These are phyloP conservation scores for Eristalis tenax DNA, from an alignment of 2,888 invertebrate species.

Conservation along the genomic window DNA sequence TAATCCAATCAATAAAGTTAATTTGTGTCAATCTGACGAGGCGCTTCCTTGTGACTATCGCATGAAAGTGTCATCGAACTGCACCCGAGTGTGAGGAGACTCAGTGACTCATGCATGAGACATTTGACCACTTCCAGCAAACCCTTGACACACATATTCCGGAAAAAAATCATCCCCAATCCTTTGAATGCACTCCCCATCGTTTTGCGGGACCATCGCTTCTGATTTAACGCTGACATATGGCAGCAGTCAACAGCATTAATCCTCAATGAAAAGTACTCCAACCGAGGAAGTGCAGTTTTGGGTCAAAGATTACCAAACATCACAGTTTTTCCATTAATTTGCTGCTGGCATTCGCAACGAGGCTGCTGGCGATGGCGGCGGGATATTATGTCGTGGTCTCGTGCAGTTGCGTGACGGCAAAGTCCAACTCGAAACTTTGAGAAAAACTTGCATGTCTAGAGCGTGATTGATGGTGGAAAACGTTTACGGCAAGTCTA, in stretches of 20 bases:
- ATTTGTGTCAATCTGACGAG: neutral
- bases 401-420: slow-evolving; percentile 57
- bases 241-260: slow-evolving; percentile 50
- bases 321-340: slow-evolving; percentile 5
- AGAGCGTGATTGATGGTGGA: slow-evolving; percentile 56
- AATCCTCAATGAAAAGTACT: slow-evolving; percentile 37
- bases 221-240: slow-evolving; percentile 37
- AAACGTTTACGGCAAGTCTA: slow-evolving; percentile 44
- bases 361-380: neutral
- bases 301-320: slow-evolving; percentile 60
- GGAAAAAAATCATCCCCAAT: neutral
- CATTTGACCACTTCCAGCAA: neutral
- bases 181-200: slow-evolving; percentile 7
- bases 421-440: slow-evolving; percentile 28
- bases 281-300: slow-evolving; percentile 52
- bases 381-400: slow-evolving; percentile 22
- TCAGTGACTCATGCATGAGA: neutral
- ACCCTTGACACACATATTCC: slow-evolving; percentile 53
- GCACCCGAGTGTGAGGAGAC: neutral
- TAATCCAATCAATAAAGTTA: neutral
- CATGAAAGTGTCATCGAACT: neutral
- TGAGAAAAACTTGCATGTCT: slow-evolving; percentile 54
- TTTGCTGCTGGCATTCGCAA: neutral
- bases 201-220: slow-evolving; percentile 29
- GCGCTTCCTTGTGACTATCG: neutral